Percentiles rank a stretch among this genome's conserved stretches.
phyloP scores from a whole-genome alignment of 2,888 invertebrate genomes.

The Teleogryllus oceanicus region DNA sequence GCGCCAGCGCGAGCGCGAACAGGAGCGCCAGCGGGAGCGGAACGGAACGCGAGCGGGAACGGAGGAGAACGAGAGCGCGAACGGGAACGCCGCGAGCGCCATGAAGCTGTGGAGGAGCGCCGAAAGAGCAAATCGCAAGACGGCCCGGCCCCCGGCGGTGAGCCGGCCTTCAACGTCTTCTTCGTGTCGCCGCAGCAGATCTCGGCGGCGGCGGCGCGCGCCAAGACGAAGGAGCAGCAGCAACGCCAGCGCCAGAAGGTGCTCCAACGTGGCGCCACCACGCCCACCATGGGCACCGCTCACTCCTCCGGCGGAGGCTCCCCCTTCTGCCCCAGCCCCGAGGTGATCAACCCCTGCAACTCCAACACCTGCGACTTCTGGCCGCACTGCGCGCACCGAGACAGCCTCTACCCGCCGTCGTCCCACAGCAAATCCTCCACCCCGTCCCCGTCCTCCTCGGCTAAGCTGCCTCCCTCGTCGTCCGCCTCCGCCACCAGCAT shows the following conservation, averaged over 20 bases:
- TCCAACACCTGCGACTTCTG: constrained; percentile 60
- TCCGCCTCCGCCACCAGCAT: constrained; percentile 44
- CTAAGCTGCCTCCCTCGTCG: constrained; percentile 32
- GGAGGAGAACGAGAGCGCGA: constrained; percentile 54
- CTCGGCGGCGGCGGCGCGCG: not conserved
- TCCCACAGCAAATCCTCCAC: constrained; percentile 37
- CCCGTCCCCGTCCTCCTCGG: constrained; percentile 32
- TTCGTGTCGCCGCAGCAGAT: constrained; percentile 26
- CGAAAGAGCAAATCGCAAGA: constrained; percentile 22
- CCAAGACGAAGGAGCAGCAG: constrained; percentile 38
- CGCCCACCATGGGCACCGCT: constrained; percentile 46
- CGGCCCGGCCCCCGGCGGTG: constrained; percentile 38
- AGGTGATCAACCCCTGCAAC: constrained; percentile 49
- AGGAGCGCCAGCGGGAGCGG: constrained; percentile 39
- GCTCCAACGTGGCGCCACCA: constrained; percentile 52
- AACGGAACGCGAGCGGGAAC: constrained; percentile 56
- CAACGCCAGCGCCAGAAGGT: constrained; percentile 41
- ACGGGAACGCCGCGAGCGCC: constrained; percentile 52
- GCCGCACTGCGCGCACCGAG: constrained; percentile 57
- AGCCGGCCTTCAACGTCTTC: constrained; percentile 34
- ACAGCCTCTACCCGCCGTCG: constrained; percentile 39
- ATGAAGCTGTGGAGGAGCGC: constrained; percentile 42
- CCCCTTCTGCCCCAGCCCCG: constrained; percentile 40
- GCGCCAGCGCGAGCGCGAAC: constrained; percentile 48
- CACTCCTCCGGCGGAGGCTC: constrained; percentile 19